phyloP scores from a whole-genome alignment of 2,888 invertebrate species.

The Drosophila anomelani region DNA sequence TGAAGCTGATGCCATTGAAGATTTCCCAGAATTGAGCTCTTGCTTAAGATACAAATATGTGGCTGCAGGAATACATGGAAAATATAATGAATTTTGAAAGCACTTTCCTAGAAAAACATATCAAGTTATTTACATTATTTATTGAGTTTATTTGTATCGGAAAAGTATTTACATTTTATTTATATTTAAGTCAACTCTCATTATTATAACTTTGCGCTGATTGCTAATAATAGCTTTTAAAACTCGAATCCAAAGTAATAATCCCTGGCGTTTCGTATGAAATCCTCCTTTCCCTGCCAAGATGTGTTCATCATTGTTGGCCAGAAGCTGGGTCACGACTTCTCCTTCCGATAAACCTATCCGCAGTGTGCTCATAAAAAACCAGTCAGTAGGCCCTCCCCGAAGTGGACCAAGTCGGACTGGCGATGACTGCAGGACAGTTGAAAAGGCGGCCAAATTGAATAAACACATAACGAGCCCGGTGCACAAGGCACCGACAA shows the following conservation, averaged over 20 bases:
- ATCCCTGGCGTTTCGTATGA: neutral
- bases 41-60: neutral
- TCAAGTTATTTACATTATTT: constrained; percentile 7
- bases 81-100: neutral
- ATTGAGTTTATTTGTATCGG: neutral
- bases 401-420: constrained; percentile 6
- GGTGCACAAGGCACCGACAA: constrained; percentile 54
- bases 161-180: neutral
- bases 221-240: constrained; percentile 3
- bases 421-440: constrained; percentile 25
- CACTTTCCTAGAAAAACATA: neutral
- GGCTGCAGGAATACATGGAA: no score
- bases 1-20: constrained; percentile 7
- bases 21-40: constrained; percentile 1
- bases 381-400: constrained; percentile 28
- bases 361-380: constrained; percentile 45
- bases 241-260: neutral
- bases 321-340: constrained; percentile 9
- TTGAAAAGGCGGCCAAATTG: constrained; percentile 61
- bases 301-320: constrained; percentile 10
- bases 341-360: constrained; percentile 57
- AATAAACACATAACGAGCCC: constrained; percentile 77
- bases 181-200: no score
- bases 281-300: neutral
- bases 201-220: neutral